Evolutionary conservation across 2,797 vertebrate genomes (phyloP).

Genomic region (Melopsittacus undulatus): DNA sequence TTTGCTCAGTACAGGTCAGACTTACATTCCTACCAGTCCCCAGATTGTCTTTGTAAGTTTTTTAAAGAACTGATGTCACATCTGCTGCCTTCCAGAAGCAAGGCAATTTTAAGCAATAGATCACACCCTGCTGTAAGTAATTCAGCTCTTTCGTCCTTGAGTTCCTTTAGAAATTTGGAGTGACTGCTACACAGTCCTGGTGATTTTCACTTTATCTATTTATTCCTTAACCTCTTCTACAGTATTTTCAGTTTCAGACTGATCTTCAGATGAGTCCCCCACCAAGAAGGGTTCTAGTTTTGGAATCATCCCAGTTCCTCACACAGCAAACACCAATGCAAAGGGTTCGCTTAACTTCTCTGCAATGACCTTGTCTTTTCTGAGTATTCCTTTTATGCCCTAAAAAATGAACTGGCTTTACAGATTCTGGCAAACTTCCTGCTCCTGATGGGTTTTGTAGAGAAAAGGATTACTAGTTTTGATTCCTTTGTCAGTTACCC

Average conservation of each 20-base stretch:
- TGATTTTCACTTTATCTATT: constrained; percentile 36
- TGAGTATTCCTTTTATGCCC: neutral
- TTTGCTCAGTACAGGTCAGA: neutral
- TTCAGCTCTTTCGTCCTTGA: constrained; percentile 15
- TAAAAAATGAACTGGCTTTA: neutral
- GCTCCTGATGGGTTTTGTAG: neutral
- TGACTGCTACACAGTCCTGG: neutral
- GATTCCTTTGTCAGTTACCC: constrained; percentile 30
- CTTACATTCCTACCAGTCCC: neutral
- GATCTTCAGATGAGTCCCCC: neutral
- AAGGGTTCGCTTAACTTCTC: neutral
- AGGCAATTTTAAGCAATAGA: constrained; percentile 42
- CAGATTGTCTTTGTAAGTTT: neutral
- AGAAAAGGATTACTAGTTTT: constrained; percentile 24
- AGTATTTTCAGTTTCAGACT: constrained; percentile 35
- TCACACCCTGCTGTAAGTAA: constrained; percentile 37
- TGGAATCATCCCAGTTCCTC: constrained; percentile 20
- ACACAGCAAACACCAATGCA: neutral
- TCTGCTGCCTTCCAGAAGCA: constrained; percentile 23
- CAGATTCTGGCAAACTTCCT: neutral
- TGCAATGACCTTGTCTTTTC: constrained; percentile 1
- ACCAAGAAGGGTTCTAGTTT: neutral
- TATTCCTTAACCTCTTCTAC: constrained; percentile 27
- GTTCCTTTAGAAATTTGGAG: constrained; percentile 38
- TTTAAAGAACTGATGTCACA: neutral